Evolutionary conservation across 2,888 invertebrate genomes (phyloP), one percentile per base, ranked within the genome.

Genomic region (Cerastoderma edule): DNA sequence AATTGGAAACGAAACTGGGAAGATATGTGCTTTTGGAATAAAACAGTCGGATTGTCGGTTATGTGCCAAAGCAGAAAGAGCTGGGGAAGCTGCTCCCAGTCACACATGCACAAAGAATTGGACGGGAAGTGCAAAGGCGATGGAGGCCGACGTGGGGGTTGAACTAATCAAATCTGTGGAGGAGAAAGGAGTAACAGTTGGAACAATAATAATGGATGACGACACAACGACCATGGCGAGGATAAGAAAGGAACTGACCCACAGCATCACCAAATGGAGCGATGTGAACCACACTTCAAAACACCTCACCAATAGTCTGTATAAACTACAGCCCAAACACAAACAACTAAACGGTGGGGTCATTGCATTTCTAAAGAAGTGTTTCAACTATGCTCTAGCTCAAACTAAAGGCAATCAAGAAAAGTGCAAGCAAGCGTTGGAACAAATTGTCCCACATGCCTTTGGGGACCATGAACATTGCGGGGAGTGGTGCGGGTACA

Each of bases 141-240:
- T 77, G 76, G 66, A 72, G 33, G 66, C 76, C 2, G 56, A 70
- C 50, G 73, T 67, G 3, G 73, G 63, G 6, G 64, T 46, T 1
- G n/a, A 67, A 3, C 33, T 74, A 16, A 27, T 74, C 4, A 67
- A 74, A 30, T 35, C 30, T 16, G 56, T 71, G 6, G 73, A 78
- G 24, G 22, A 53, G n/a, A 39, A 74, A 35, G 71, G 57, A 1
- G 68, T 68, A n/a, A 33, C 54, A 13, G 71, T 74, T 3, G 16
- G 35, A 8, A 56, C 46, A 3, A 48, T 72, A 2, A 75, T 78
- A 27, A 78, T 69, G 72, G 70, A 75, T 69, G 75, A 75, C 56
- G 78, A 78, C 27, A 56, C 66, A 27, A 78, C 69, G 54, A 72
- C 75, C 0, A 72, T 75, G 48, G 65, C 64, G 10, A 48, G 56